Percentiles rank a stretch among this genome's conserved stretches.
Conservation (phyloP, 92 coral and sea anemone genomes). For the Chrysogorgia sp. region DNA sequence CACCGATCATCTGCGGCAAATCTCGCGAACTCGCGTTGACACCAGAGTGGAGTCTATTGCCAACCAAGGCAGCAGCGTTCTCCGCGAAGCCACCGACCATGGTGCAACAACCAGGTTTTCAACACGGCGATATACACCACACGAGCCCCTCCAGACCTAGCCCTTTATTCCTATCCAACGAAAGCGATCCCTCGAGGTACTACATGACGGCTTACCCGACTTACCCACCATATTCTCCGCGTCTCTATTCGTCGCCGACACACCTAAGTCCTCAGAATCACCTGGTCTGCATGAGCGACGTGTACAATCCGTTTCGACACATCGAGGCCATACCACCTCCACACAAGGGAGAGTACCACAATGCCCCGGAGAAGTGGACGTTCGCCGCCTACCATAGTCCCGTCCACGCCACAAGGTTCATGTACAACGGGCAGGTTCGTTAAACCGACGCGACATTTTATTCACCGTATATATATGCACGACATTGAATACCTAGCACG, state of each 20-base stretch:
- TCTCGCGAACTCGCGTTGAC: slow-evolving; percentile 15
- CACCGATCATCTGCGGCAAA: not conserved
- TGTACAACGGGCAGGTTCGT: slow-evolving; percentile 41
- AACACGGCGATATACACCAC: not conserved
- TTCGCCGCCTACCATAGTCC: slow-evolving; percentile 10
- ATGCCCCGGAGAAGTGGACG: slow-evolving; percentile 32
- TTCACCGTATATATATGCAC: too few relatives aligned
- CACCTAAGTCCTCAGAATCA: slow-evolving; percentile 15
- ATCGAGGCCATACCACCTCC: slow-evolving; percentile 3
- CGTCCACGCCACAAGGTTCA: slow-evolving; percentile 16
- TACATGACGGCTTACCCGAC: slow-evolving; percentile 28
- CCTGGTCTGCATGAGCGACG: slow-evolving; percentile 25
- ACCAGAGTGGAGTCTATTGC: slow-evolving; percentile 15
- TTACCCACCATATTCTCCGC: slow-evolving; percentile 30
- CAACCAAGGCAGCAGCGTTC: slow-evolving; percentile 24
- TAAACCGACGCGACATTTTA: not conserved
- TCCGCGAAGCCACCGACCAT: slow-evolving; percentile 7
- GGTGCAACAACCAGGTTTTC: not conserved
- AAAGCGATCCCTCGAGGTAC: slow-evolving; percentile 27
- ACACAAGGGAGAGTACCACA: slow-evolving; percentile 19
- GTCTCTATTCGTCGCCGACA: slow-evolving; percentile 31
- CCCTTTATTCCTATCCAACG: slow-evolving; percentile 28
- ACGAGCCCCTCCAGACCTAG: not conserved
- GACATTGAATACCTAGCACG: slow-evolving; percentile 2
- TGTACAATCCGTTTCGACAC: slow-evolving; percentile 28